phyloP scores from a whole-genome alignment of 2,797 vertebrate genomes.

The Loris lydekkerianus region DNA sequence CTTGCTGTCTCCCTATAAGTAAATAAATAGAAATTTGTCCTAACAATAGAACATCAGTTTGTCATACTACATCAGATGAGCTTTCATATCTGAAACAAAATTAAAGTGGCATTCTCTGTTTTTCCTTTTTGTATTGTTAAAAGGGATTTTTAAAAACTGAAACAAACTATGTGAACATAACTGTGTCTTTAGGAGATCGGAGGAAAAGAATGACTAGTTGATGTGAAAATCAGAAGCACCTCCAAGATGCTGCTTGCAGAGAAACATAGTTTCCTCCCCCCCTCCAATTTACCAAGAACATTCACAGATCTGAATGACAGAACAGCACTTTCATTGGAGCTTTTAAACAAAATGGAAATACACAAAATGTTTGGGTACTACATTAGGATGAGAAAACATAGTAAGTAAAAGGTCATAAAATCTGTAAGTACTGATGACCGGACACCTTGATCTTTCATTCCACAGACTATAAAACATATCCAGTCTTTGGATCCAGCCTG shows the following conservation, averaged over 20 bases:
- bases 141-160: neutral
- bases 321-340: neutral
- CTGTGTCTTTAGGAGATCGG: neutral
- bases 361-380: neutral
- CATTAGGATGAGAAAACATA: neutral
- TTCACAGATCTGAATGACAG: neutral
- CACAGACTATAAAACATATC: neutral
- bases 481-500: neutral
- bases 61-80: neutral
- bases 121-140: neutral
- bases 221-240: neutral
- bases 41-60: neutral
- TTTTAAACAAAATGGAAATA: constrained; percentile 10
- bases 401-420: neutral
- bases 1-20: neutral
- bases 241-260: neutral
- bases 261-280: neutral
- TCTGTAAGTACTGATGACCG: neutral
- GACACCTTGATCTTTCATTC: neutral
- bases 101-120: neutral
- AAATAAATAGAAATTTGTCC: constrained; percentile 1
- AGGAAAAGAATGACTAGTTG: neutral
- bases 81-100: constrained; percentile 18
- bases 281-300: neutral
- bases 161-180: neutral